Conservation (phyloP, 1,140 invertebrate species). For the Trachelipus rathkii region DNA sequence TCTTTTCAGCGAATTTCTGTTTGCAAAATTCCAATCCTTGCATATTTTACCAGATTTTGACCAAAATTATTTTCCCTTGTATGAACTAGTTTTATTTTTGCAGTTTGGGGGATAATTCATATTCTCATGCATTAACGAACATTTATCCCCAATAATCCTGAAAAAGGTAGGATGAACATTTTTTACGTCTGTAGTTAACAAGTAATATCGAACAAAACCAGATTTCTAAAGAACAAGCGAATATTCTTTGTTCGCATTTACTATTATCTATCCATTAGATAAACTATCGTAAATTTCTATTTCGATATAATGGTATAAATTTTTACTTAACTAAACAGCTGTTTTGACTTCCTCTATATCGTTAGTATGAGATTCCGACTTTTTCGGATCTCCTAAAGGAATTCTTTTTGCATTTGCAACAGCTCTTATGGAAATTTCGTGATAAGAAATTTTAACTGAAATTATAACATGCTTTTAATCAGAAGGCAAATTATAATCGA, state of each 20-base stretch:
- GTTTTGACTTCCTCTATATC: neutral
- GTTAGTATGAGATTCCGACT: neutral
- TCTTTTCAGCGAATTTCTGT: neutral
- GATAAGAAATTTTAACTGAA: neutral
- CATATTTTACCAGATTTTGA: neutral
- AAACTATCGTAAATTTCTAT: neutral
- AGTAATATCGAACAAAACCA: neutral
- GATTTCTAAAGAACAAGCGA: neutral
- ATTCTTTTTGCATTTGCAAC: neutral
- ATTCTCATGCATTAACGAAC: neutral
- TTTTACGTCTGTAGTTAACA: neutral
- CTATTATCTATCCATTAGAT: neutral
- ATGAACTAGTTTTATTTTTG: neutral
- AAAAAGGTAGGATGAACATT: neutral
- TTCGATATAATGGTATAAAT: neutral
- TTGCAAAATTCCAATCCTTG: neutral
- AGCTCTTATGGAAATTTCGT: neutral
- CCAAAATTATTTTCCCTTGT: neutral
- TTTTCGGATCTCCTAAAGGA: neutral
- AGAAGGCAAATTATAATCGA: neutral
- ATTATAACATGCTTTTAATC: neutral
- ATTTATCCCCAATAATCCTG: neutral
- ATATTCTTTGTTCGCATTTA: neutral
- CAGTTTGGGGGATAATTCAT: neutral
- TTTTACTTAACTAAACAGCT: neutral